These are phyloP conservation scores for Arrhamphus sclerolepis DNA, from an alignment of 2,797 vertebrate species.

Conservation along the genomic window DNA sequence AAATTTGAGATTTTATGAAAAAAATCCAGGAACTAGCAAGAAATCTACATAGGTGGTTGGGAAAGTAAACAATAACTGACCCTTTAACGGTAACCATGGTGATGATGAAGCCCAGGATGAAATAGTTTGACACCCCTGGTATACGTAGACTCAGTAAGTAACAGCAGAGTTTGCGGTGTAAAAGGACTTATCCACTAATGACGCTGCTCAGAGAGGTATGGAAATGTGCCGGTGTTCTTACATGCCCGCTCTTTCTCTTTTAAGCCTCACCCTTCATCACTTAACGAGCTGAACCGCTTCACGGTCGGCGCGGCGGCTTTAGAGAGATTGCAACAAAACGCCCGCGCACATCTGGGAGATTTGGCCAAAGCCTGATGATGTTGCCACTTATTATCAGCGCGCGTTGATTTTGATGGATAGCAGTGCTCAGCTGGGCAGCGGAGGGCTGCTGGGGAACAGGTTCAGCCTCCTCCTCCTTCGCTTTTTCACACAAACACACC, in stretches of 20 bases:
- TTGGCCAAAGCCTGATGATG: slow-evolving; percentile 35
- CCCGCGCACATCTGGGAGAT: slow-evolving; percentile 14
- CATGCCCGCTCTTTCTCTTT: slow-evolving; percentile 20
- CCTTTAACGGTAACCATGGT: too few species aligned
- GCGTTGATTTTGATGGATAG: slow-evolving; percentile 61
- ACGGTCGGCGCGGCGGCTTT: slow-evolving; percentile 5
- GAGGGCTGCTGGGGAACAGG: slow-evolving; percentile 34
- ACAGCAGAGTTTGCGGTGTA: too few species aligned
- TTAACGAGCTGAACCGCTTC: slow-evolving; percentile 27
- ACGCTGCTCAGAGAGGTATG: slow-evolving; percentile 47
- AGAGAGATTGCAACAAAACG: slow-evolving; percentile 28
- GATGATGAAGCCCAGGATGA: too few species aligned
- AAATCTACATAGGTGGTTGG: too few species aligned
- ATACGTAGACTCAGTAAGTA: too few species aligned
- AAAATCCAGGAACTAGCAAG: too few species aligned
- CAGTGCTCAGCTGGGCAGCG: slow-evolving; percentile 34
- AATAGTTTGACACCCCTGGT: too few species aligned
- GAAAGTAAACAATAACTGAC: too few species aligned
- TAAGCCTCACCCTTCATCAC: slow-evolving; percentile 16
- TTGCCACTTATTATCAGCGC: slow-evolving; percentile 46
- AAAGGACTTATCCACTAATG: slow-evolving; percentile 44
- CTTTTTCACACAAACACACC: slow-evolving; percentile 26
- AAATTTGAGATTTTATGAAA: too few species aligned
- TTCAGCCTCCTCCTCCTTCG: slow-evolving; percentile 15
- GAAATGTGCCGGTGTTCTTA: slow-evolving; percentile 28